Base-by-base conservation (phyloP, 2,113 vertebrate species). In the Oncorhynchus gorbuscha region DNA sequence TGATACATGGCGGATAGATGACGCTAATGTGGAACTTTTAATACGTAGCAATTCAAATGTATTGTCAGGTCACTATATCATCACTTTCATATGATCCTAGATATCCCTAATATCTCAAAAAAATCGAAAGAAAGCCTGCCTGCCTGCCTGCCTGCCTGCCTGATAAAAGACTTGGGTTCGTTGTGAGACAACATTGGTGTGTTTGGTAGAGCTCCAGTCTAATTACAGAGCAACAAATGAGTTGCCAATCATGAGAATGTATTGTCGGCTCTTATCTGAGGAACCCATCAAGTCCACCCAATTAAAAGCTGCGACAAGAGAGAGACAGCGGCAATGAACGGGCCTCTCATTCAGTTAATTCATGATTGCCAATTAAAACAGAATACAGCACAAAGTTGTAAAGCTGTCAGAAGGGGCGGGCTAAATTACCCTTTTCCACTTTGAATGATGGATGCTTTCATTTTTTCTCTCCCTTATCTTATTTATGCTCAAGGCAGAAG, bases 291-390 rank as follows among this genome's bases (percentile, higher is more conserved):
- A 92, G 90, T 90, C 88, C 87, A 90, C 85, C 93, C 92, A 93
- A 94, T 94, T 94, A 94, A 91, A 93, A 89, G 89, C 89, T 77
- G 89, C 86, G 83, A 89, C 86, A 87, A 89, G 32, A 20, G 84
- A 79, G 84, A 87, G 88, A 89, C 89, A 86, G 88, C 80, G 81
- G 86, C 87, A 83, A 79, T 72, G 83, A 86, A 83, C 86, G 84
- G 82, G 87, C 76, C 89, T 88, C 91, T 89, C 89, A 81, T 92
- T 93, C 90, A 87, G 85, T 89, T 94, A 93, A 94, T 93, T 93
- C 91, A 93, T 92, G 90, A 93, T 92, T 94, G 93, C 90, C 92
- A 94, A 94, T 93, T 93, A 93, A 92, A 94, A 91, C 82, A 92
- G 89, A 92, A 91, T 89, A 89, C 88, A 86, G 79, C 79, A 81